Evolutionary conservation across 2,797 vertebrate species (phyloP).

Genomic region (Girardinus metallicus): DNA sequence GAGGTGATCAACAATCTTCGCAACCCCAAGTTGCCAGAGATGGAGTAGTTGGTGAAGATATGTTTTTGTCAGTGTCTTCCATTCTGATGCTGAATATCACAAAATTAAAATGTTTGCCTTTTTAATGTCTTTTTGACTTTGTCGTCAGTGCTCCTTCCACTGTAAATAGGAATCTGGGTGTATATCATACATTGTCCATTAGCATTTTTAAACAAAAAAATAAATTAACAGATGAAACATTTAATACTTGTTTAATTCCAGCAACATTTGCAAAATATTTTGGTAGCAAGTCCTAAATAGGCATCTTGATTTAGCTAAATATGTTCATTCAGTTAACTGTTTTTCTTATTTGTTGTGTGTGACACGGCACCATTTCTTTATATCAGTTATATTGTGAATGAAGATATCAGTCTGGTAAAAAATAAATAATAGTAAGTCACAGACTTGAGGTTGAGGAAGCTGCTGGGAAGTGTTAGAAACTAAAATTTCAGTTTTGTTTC

Average conservation of each 20-base stretch:
- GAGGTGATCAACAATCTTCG: slow-evolving; percentile 86
- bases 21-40: slow-evolving; percentile 69
- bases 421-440: neutral
- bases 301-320: neutral
- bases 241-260: neutral
- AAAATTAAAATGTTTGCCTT: slow-evolving; percentile 34
- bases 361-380: neutral
- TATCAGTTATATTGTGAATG: neutral
- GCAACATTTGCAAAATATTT: neutral
- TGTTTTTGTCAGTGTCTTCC: neutral
- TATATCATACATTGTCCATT: neutral
- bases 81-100: neutral
- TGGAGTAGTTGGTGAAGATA: slow-evolving; percentile 24
- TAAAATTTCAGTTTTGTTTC: neutral
- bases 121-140: slow-evolving; percentile 1
- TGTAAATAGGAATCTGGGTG: neutral
- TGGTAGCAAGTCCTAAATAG: neutral
- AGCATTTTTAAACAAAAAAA: neutral
- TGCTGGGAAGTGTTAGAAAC: neutral
- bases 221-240: neutral
- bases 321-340: neutral
- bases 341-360: neutral
- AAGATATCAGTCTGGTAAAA: neutral
- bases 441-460: neutral
- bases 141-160: neutral